These are phyloP conservation scores for Athene cunicularia DNA, from an alignment of 2,113 vertebrate genomes.

Conservation along the genomic window DNA sequence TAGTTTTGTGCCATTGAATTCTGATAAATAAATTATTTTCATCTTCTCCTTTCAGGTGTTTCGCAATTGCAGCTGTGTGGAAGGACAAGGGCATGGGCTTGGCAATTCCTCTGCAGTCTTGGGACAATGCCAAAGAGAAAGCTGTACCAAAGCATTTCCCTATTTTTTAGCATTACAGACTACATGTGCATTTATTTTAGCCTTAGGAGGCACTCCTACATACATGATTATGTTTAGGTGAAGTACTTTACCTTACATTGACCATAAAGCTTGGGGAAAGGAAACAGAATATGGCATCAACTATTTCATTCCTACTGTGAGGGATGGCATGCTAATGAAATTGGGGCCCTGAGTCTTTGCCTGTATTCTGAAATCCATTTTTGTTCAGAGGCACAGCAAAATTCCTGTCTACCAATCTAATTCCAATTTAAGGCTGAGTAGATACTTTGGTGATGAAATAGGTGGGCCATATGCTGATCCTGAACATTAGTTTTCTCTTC, in stretches of 20 bases:
- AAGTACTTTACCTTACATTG: slow-evolving; percentile 43
- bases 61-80: slow-evolving; percentile 87
- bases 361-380: background rate
- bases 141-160: slow-evolving; percentile 81
- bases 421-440: background rate
- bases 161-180: slow-evolving; percentile 84
- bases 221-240: slow-evolving; percentile 89
- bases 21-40: background rate
- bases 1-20: background rate
- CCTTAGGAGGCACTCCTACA: slow-evolving; percentile 80
- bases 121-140: slow-evolving; percentile 83
- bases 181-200: slow-evolving; percentile 79
- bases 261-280: background rate
- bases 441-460: background rate
- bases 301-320: background rate
- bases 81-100: slow-evolving; percentile 55
- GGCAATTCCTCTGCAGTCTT: slow-evolving; percentile 79
- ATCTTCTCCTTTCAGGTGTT: slow-evolving; percentile 77
- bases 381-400: background rate
- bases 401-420: background rate
- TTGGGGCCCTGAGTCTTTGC: background rate
- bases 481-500: background rate
- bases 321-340: background rate
- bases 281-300: background rate
- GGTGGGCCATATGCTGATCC: background rate